Base-by-base conservation (phyloP, 2,888 invertebrate genomes). In the Uloborus plumipes region DNA sequence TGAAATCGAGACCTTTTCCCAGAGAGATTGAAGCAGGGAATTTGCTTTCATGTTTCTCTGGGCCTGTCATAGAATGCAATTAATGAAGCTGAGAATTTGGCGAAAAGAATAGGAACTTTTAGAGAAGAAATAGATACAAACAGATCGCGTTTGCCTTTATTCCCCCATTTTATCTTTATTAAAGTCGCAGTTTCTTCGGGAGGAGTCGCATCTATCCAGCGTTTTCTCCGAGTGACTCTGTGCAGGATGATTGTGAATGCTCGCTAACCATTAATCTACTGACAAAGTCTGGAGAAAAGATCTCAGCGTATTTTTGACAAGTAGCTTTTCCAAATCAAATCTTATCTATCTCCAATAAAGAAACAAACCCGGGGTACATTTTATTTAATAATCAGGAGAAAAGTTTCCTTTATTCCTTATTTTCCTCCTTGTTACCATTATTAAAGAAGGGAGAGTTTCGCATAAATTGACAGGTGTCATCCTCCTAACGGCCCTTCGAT, bases 371-470 rank as follows among this genome's bases (percentile, higher is more conserved):
- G 70, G 58, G 53, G 51, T 69, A 53, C 67, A 69, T 81, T 81
- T 81, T 74, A 81, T 81, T 81, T 81, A 81, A 81, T 81, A 81
- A 81, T 74, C 70, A 80, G 73, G 66, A 73, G 73, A 69, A 80
- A 69, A 72, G 61, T 39, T 64, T 49, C 39, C 26, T 71, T 71
- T 61, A 47, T 69, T 69, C 69, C 11, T 55, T 20, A 61, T 73
- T 72, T 69, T 69, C 51, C 39, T 59, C 39, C 77, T 62, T 55
- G 55, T 64, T 69, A 76, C 67, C 66, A 73, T 80, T 80, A 73
- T 80, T 80, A 80, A 80, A 80, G 79, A 73, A 73, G 61, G 78
- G 50, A 39, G 55, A 22, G 66, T 18, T 50, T n/a, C 61, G 50
- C 65, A 62, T 58, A 71, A 77, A 77, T 67, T 80, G 79, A 73